Base-by-base conservation (phyloP, 2,113 vertebrate species). In the Acrocephalus arundinaceus region DNA sequence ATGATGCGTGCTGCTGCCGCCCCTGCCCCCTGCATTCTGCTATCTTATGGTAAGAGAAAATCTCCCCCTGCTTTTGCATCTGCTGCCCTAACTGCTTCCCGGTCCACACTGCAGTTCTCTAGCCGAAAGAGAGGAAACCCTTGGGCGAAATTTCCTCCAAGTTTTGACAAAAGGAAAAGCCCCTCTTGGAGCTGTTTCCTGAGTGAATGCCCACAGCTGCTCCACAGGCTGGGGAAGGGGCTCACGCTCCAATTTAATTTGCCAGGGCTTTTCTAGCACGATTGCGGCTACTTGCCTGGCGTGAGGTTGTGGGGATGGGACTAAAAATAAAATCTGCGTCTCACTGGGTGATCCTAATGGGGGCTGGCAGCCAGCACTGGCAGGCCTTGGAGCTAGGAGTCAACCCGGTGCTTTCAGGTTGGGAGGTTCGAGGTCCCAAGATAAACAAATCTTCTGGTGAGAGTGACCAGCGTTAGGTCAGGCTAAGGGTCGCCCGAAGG, bases 401-500 rank as follows among this genome's bases (percentile, higher is more conserved):
- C 70, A 45, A 35, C 58, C 57, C 5, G 2, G 81, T 73, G 96
- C 96, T 98, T 90, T 96, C 46, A 48, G 96, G 83, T 71, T 86
- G 88, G 93, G 97, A 97, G 97, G 94, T 97, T 97, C 57, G 17
- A 83, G 96, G 94, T 91, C 94, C 96, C 96, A 97, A 98, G 97
- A 98, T 98, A 98, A 98, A 98, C 98, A 98, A 98, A 97, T 94
- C 97, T 96, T 97, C 93, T 91, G 98, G 98, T 98, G 98, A 98
- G 98, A 98, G 98, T 98, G 98, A 98, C 98, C 97, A 97, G 98
- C 83, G 76, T 97, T 97, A 97, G 98, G 98, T 98, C 98, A 98
- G 97, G 96, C 97, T 93, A 94, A 97, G 98, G 99, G 99, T 99
- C 99, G 97, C 96, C 91, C 70, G 93, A 96, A 98, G 99, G 99